These are phyloP conservation scores for Auanema sp. DNA, from an alignment of 2,888 invertebrate species.

Conservation along the genomic window DNA sequence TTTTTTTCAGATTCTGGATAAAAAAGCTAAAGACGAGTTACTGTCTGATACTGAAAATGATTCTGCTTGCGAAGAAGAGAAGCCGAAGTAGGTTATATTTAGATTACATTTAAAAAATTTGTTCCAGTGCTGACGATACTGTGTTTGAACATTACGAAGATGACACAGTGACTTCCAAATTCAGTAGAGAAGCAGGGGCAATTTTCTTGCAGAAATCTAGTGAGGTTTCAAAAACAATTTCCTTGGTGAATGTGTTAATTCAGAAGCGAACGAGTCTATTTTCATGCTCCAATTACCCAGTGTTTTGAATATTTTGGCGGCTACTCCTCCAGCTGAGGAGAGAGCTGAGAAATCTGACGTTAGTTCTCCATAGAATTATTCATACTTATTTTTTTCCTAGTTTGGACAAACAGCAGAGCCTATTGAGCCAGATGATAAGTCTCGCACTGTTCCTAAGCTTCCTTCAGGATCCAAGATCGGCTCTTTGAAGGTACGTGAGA, in stretches of 20 bases:
- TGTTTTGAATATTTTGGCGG: constrained; percentile 13
- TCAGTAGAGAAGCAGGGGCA: constrained; percentile 14
- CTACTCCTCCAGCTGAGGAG: background rate
- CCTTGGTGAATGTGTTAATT: background rate
- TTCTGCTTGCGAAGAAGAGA: background rate
- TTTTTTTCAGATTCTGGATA: background rate
- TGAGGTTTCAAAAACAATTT: background rate
- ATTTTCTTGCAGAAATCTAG: background rate
- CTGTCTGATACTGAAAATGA: background rate
- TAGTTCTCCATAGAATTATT: too few species aligned
- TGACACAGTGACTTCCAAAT: background rate
- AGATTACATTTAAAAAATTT: constrained; percentile 1
- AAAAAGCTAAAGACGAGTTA: background rate
- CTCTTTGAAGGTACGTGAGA: too few species aligned
- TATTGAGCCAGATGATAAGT: too few species aligned
- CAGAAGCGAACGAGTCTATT: background rate
- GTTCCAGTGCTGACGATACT: background rate
- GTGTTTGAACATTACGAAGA: too few species aligned
- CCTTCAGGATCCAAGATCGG: too few species aligned
- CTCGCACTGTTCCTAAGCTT: too few species aligned
- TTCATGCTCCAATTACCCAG: constrained; percentile 17
- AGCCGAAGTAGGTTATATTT: background rate
- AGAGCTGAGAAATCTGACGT: too few species aligned
- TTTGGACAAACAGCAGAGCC: too few species aligned
- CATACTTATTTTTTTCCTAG: too few species aligned